Evolutionary conservation across 2,888 invertebrate genomes (phyloP), one percentile per base, ranked within the genome.

Genomic region (Euplagia quadripunctaria): DNA sequence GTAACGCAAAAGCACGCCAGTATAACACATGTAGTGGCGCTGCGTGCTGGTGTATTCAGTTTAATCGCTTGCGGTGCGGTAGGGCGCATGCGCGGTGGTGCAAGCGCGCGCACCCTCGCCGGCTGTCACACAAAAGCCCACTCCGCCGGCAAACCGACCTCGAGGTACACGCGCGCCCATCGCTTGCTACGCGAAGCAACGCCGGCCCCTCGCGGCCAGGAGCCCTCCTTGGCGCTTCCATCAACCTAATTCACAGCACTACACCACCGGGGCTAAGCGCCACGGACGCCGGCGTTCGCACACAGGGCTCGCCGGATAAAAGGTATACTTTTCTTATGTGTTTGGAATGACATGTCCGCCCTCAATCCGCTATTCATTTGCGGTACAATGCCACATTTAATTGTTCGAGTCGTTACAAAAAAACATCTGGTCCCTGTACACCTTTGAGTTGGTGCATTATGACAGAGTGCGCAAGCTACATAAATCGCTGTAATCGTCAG

Each of bases 181-280:
- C 92, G 93, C 91, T 90, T 93, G 92, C 93, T 87, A 88, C 90
- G 90, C 92, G 90, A 86, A 93, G 93, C 93, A 93, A 94, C 94
- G 94, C 95, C 94, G 94, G 95, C 95, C 95, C 94, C 88, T 92
- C 85, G 94, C 93, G 94, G 94, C 95, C 93, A 89, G 94, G 92
- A 94, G 94, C 94, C 94, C 93, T 91, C 89, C 89, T 89, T 87
- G 93, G 93, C 92, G 93, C 94, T 90, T 93, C 93, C 88, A 88
- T 87, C 89, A 91, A 88, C 90, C 88, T 82, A 82, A 80, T 85
- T 72, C 77, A 86, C 88, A 80, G 86, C 87, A 86, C 86, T 82
- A 83, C 89, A 91, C 84, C 90, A 84, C 88, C 90, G 88, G 86
- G 88, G 88, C 91, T 82, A 85, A 90, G 88, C 88, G 89, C 89